These are phyloP conservation scores for Lepidotrigona ventralis DNA, from an alignment of 1,140 invertebrate genomes.

Conservation along the genomic window DNA sequence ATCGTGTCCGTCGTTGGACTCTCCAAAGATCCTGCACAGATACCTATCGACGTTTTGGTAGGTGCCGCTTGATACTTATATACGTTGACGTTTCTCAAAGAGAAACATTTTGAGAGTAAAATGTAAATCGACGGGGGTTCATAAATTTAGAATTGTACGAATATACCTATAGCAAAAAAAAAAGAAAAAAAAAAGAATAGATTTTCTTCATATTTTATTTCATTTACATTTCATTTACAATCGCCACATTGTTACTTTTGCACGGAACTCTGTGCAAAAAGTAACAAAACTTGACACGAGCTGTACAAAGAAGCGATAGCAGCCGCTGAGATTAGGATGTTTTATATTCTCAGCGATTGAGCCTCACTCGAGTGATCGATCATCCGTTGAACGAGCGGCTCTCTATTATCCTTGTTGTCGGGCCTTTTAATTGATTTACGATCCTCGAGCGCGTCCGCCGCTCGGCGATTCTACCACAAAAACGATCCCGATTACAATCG, in stretches of 20 bases:
- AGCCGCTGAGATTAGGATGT: not conserved
- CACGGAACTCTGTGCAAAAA: no score
- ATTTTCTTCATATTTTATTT: no score
- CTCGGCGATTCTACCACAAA: not conserved
- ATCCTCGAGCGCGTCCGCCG: not conserved
- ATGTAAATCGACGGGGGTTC: no score
- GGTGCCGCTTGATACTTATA: conserved; percentile 27
- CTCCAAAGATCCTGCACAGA: conserved; percentile 71
- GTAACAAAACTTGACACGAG: not conserved
- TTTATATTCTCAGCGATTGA: not conserved
- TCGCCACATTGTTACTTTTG: no score
- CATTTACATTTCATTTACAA: no score
- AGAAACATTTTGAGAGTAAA: not conserved
- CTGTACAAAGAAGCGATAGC: not conserved
- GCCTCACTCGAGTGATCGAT: conserved; percentile 32
- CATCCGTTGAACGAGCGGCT: not conserved
- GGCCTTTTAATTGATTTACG: not conserved
- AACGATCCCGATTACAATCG: not conserved
- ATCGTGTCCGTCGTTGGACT: conserved; percentile 81
- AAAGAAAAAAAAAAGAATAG: not conserved
- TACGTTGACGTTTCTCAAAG: not conserved
- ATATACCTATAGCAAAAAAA: not conserved
- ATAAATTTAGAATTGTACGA: not conserved
- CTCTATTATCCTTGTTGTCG: not conserved
- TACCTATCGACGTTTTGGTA: conserved; percentile 82